Evolutionary conservation across 2,797 vertebrate species (phyloP), one percentile per base, ranked within the genome.

Genomic region (Labroides dimidiatus): DNA sequence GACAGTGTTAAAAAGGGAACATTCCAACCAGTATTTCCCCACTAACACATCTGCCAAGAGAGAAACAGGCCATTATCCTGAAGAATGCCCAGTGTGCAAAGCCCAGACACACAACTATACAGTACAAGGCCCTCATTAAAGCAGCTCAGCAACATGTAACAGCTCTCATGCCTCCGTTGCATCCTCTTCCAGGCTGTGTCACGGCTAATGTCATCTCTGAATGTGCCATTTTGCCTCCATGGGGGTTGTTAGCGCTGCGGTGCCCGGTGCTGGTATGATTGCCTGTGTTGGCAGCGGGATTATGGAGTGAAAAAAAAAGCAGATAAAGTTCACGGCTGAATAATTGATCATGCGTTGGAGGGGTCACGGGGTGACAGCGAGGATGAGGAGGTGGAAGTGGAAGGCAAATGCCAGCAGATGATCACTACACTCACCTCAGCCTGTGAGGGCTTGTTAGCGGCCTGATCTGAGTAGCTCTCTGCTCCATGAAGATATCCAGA

Each of bases 301-400:
- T 72, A 60, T 12, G 54, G 69, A 69, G 77, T 14, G 48, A 72
- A 90, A 79, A 84, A n/a, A 54, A 80, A 23, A 24, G 20, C 80
- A 71, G 45, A 70, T 87, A 92, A 94, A 94, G 91, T 92, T 94
- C 93, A 93, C 36, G 24, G 80, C 68, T 94, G 87, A 94, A 94
- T 94, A 92, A 94, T 94, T 92, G 84, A 94, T 92, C 27, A 43
- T 33, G 82, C 53, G 75, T 82, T 77, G 83, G 88, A 82, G 65
- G 87, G 91, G 81, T 89, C 84, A 84, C 42, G 30, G 86, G 74
- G 75, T 75, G 80, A 80, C 74, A 48, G 80, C 30, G 74, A 77
- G 75, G 77, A 83, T 58, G 82, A 86, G 80, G 77, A 86, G 79
- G 79, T 60, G 81, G 82, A 75, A 74, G 77, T 66, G 59, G 80